Conservation (phyloP, 64 coral and sea anemone genomes). For the Anthopleura sola region DNA sequence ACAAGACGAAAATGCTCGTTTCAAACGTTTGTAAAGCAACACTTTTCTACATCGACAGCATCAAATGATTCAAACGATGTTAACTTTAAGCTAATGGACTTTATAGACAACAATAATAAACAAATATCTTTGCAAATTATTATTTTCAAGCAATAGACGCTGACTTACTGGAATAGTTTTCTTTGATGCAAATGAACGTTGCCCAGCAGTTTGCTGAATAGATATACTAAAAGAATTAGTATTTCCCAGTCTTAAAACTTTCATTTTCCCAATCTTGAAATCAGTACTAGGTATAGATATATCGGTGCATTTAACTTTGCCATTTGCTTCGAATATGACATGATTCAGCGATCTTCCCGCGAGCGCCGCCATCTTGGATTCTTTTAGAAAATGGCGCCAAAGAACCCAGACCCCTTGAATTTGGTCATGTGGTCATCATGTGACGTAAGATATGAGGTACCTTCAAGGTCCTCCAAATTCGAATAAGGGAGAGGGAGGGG, state of each 20-base stretch:
- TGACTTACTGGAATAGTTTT: background rate
- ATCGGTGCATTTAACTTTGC: conserved; percentile 15
- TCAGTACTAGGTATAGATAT: background rate
- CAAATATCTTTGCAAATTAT: background rate
- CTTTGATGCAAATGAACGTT: background rate
- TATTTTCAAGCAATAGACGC: background rate
- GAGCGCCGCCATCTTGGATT: conserved; percentile 7
- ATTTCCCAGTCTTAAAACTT: background rate
- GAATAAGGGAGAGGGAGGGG: too few relatives aligned
- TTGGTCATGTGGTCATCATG: background rate
- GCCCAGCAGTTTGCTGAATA: background rate
- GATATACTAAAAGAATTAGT: background rate
- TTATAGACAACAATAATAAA: background rate
- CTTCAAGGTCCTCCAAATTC: too few relatives aligned
- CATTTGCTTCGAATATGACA: background rate
- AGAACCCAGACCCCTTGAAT: background rate
- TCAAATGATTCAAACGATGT: background rate
- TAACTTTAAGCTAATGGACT: background rate
- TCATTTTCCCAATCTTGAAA: conserved; percentile 7
- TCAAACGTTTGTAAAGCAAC: background rate
- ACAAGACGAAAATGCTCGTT: background rate
- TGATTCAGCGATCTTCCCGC: background rate
- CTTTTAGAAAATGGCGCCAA: background rate
- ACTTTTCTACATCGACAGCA: background rate
- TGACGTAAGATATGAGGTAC: background rate